These are phyloP conservation scores for Heliconius ismenius DNA, from an alignment of 2,888 invertebrate species.

Conservation along the genomic window DNA sequence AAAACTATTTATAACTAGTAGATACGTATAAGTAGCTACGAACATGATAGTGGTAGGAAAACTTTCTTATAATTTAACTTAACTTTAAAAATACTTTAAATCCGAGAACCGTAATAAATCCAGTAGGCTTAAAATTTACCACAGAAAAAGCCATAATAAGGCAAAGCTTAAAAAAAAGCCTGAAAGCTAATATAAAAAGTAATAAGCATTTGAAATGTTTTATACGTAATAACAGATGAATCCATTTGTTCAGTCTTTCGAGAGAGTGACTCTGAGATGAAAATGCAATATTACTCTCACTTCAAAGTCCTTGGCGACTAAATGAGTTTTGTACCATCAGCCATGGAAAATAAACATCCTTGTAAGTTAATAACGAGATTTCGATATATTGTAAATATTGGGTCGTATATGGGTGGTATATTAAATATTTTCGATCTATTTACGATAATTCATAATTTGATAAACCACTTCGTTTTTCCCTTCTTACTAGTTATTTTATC, in stretches of 20 bases:
- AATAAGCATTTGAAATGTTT: conserved; percentile 20
- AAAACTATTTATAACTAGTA: no score
- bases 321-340: conserved; percentile 51
- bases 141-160: background rate
- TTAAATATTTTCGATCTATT: background rate
- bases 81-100: background rate
- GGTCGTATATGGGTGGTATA: background rate
- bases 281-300: conserved; percentile 48
- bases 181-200: conserved; percentile 23
- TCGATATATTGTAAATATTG: conserved; percentile 12
- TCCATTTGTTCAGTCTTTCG: conserved; percentile 27
- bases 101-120: background rate
- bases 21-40: no score
- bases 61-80: no score
- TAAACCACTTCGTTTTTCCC: background rate
- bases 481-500: background rate
- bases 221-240: conserved; percentile 26
- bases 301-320: conserved; percentile 51
- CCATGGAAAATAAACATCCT: conserved; percentile 47
- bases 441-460: background rate
- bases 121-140: background rate
- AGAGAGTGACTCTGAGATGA: conserved; percentile 22
- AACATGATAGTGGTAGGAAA: no score
- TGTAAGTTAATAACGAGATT: conserved; percentile 13
- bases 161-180: background rate